Conservation (phyloP, 1,140 invertebrate species). For the Dolichoris vasculosae region DNA sequence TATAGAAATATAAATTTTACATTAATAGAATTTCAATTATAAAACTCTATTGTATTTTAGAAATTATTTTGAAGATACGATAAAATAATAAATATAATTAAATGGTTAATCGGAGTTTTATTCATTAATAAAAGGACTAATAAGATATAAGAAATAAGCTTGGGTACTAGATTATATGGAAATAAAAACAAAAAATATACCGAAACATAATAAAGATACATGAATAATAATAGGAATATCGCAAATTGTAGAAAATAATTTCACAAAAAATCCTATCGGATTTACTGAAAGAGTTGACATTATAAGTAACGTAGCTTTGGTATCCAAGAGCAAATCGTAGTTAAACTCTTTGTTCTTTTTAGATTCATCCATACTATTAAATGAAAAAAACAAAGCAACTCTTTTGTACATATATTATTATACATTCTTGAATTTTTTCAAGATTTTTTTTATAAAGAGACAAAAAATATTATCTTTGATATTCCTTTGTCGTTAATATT, state of each 20-base stretch:
- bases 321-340: not conserved
- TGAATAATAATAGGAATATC: constrained; percentile 28
- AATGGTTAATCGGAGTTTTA: too few species aligned
- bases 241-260: constrained; percentile 38
- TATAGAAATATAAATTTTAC: too few species aligned
- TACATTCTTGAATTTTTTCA: not conserved
- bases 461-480: too few species aligned
- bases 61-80: too few species aligned
- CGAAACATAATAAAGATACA: not conserved
- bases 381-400: not conserved
- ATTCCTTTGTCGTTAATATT: too few species aligned
- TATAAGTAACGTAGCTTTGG: constrained; percentile 2
- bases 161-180: not conserved
- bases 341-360: not conserved
- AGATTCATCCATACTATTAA: not conserved
- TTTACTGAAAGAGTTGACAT: constrained; percentile 28
- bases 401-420: not conserved
- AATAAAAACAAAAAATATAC: not conserved
- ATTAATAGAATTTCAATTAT: too few species aligned
- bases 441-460: too few species aligned
- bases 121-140: not conserved
- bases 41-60: too few species aligned
- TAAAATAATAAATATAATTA: too few species aligned
- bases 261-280: constrained; percentile 49
- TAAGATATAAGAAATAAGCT: not conserved